These are phyloP conservation scores for Cephalophus harveyi DNA, from an alignment of 2,113 vertebrate species.

Conservation along the genomic window DNA sequence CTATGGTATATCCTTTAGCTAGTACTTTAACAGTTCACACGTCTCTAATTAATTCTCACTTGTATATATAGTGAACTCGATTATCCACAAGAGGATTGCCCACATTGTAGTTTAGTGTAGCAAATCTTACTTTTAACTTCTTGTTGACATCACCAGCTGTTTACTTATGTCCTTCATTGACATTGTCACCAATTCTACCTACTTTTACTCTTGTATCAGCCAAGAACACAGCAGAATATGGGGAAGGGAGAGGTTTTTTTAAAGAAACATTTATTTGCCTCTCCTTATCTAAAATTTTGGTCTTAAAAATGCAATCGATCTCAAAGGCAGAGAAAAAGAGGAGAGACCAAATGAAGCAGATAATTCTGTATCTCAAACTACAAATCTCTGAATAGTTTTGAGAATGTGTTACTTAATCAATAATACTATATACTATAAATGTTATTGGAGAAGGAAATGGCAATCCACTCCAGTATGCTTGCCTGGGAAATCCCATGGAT, in stretches of 20 bases:
- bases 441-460: neutral
- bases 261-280: neutral
- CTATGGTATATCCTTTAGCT: neutral
- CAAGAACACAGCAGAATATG: neutral
- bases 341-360: neutral
- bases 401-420: neutral
- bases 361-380: neutral
- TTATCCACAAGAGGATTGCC: conserved; percentile 13
- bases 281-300: neutral
- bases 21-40: conserved; percentile 19
- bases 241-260: neutral
- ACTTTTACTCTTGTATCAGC: neutral
- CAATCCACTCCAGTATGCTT: neutral
- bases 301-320: neutral
- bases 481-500: neutral
- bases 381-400: neutral
- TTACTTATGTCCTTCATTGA: conserved; percentile 47
- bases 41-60: conserved; percentile 37
- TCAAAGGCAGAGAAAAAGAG: neutral
- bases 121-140: conserved; percentile 55
- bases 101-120: conserved; percentile 13
- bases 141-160: conserved; percentile 51
- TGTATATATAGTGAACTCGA: conserved; percentile 42
- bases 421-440: neutral
- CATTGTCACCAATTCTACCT: conserved; percentile 4